Evolutionary conservation across 2,113 vertebrate genomes (phyloP).

Genomic region (Cynocephalus volans): DNA sequence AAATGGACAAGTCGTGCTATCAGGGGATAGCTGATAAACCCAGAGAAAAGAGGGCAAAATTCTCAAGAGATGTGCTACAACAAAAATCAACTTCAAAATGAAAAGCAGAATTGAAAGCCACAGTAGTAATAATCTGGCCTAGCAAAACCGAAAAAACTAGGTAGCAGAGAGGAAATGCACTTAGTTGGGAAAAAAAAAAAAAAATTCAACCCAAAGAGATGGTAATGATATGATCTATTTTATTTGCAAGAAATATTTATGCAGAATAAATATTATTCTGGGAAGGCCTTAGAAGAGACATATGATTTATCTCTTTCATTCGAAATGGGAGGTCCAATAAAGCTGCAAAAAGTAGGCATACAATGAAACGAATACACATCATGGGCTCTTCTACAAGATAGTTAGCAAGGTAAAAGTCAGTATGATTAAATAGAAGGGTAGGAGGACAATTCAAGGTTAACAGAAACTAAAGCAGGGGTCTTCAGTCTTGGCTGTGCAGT

Average conservation of each 20-base stretch:
- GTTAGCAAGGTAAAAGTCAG: not conserved
- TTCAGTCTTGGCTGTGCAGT: not conserved
- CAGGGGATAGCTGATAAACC: conserved; percentile 57
- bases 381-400: not conserved
- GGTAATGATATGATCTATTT: not conserved
- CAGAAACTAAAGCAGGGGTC: not conserved
- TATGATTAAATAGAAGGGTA: not conserved
- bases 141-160: not conserved
- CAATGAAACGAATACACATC: not conserved
- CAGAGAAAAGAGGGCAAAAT: not conserved
- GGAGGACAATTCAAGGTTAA: not conserved
- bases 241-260: not conserved
- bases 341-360: not conserved
- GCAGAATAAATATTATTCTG: not conserved
- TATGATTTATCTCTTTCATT: not conserved
- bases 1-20: conserved; percentile 50
- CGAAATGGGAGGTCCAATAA: not conserved
- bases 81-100: conserved; percentile 58
- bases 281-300: not conserved
- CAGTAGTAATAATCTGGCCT: not conserved
- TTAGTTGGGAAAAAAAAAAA: not conserved
- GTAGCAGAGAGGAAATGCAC: not conserved
- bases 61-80: conserved; percentile 31
- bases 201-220: not conserved
- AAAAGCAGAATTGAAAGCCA: conserved; percentile 27